Evolutionary conservation across 1,140 invertebrate species (phyloP).

Genomic region (Myzus persicae): DNA sequence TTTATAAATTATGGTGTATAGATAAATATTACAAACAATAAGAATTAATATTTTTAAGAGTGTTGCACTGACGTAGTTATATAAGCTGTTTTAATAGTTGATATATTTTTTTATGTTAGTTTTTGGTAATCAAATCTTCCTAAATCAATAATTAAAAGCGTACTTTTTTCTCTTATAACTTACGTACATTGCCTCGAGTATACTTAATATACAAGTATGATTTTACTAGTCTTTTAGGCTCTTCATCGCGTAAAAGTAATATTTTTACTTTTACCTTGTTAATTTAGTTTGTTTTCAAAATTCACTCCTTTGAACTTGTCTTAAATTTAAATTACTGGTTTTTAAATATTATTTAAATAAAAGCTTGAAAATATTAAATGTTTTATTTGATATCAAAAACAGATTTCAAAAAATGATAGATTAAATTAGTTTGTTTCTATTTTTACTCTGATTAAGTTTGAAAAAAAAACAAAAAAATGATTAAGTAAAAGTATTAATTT

Average conservation of each 20-base stretch:
- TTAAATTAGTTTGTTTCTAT: neutral
- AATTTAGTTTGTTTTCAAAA: neutral
- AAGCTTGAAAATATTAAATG: neutral
- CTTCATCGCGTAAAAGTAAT: neutral
- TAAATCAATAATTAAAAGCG: neutral
- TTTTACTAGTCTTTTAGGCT: neutral
- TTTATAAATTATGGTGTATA: neutral
- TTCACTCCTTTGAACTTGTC: neutral
- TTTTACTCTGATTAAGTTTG: neutral
- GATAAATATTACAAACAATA: neutral
- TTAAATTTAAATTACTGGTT: neutral
- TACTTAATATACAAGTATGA: neutral
- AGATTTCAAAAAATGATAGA: neutral
- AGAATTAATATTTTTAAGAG: neutral
- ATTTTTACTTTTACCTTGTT: slow-evolving; percentile 22
- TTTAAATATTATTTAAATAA: neutral
- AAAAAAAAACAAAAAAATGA: neutral
- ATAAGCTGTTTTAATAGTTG: neutral
- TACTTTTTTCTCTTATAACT: neutral
- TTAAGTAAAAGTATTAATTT: neutral
- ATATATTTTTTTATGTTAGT: neutral
- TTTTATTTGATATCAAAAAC: neutral
- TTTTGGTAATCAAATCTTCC: too few species aligned
- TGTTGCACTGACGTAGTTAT: too few species aligned
- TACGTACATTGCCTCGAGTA: neutral